Evolutionary conservation across 1,140 invertebrate species (phyloP).

Genomic region (Rhopalosiphum padi): DNA sequence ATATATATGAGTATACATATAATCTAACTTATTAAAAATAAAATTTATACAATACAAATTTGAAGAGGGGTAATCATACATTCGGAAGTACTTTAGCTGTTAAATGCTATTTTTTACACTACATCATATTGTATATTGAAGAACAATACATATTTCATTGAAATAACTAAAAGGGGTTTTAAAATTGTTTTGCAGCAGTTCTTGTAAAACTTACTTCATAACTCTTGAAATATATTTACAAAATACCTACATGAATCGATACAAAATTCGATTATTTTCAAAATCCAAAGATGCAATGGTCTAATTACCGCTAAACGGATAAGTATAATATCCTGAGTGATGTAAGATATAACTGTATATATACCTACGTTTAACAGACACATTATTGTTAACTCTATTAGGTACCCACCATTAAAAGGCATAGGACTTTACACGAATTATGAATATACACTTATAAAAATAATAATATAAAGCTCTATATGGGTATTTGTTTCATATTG

Average conservation of each 20-base stretch:
- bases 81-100: not conserved
- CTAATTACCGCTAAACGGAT: not conserved
- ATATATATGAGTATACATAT: not conserved
- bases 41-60: not conserved
- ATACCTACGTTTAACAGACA: not conserved
- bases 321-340: not conserved
- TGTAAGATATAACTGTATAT: not conserved
- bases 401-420: not conserved
- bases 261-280: not conserved
- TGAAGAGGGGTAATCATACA: not conserved
- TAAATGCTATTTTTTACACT: constrained; percentile 30
- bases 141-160: constrained; percentile 28
- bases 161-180: not conserved
- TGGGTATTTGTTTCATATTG: not conserved
- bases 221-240: not conserved
- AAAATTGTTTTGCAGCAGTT: not conserved
- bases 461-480: not conserved
- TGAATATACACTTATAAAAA: not conserved
- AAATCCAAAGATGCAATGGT: not conserved
- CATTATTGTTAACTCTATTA: not conserved
- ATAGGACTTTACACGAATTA: too few relatives aligned
- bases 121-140: not conserved
- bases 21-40: not conserved
- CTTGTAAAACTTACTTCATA: not conserved
- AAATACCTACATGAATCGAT: not conserved